Percentiles rank a stretch among this genome's conserved stretches.
Conservation (phyloP, 2,113 vertebrate species). For the Sebastes schlegelii region DNA sequence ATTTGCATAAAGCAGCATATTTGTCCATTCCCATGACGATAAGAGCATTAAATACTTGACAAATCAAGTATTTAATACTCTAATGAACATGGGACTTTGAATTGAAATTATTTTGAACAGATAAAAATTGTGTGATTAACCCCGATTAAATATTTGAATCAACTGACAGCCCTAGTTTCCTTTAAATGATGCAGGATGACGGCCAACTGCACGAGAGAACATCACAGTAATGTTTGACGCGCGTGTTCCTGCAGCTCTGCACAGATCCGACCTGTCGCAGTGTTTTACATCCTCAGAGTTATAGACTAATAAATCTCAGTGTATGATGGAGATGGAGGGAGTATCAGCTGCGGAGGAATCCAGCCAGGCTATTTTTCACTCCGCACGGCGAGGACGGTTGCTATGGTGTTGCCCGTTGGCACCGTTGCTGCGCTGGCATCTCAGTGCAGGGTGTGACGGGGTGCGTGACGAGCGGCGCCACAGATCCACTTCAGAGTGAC, state of each 20-base stretch:
- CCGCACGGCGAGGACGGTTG: slow-evolving; percentile 66
- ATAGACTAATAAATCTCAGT: slow-evolving; percentile 11
- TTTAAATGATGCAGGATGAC: not conserved
- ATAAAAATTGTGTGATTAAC: too few species aligned
- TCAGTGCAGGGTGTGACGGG: slow-evolving; percentile 53
- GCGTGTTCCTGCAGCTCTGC: not conserved
- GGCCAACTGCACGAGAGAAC: not conserved
- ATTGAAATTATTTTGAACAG: too few species aligned
- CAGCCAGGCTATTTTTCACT: slow-evolving; percentile 75
- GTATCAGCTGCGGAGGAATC: slow-evolving; percentile 74
- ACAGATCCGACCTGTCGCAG: slow-evolving; percentile 2
- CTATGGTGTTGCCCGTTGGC: slow-evolving; percentile 79
- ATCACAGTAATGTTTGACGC: not conserved
- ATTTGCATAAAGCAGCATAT: too few species aligned
- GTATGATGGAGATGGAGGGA: slow-evolving; percentile 42
- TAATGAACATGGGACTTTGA: too few species aligned
- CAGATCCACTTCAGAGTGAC: slow-evolving; percentile 79
- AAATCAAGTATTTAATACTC: too few species aligned
- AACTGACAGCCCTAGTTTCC: not conserved
- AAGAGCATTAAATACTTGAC: too few species aligned
- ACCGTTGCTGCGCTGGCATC: slow-evolving; percentile 72
- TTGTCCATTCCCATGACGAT: too few species aligned
- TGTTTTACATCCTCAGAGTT: slow-evolving; percentile 4
- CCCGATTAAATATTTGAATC: too few species aligned
- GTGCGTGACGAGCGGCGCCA: slow-evolving; percentile 61